Conservation (phyloP, 2,797 vertebrate genomes). For the Poeciliopsis paucimaculata region DNA sequence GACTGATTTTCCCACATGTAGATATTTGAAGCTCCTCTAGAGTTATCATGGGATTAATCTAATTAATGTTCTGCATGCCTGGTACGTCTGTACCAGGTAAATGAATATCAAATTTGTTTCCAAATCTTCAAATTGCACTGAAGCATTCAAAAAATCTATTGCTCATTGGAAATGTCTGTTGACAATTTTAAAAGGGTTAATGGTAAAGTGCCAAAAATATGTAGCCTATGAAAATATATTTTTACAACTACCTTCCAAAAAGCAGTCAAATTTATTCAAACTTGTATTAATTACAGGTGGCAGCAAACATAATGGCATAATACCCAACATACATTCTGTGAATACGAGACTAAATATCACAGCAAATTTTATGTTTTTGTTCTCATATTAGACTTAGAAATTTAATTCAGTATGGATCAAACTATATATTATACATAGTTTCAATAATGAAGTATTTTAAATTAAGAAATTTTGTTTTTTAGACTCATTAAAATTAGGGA, state of each 20-base stretch:
- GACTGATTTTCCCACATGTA: not conserved
- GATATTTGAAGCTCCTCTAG: too few species aligned
- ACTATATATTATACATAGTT: not conserved
- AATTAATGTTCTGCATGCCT: not conserved
- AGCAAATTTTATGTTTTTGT: too few species aligned
- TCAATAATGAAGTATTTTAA: not conserved
- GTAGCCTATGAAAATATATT: not conserved
- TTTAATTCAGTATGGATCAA: not conserved
- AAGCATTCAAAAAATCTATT: not conserved
- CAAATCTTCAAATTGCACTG: not conserved
- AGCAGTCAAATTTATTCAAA: not conserved
- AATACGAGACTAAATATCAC: not conserved
- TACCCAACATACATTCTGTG: not conserved
- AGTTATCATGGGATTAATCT: not conserved
- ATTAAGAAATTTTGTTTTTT: not conserved
- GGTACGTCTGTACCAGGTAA: not conserved
- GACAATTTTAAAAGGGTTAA: not conserved
- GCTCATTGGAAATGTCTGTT: not conserved
- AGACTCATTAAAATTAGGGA: not conserved
- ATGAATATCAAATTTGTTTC: not conserved
- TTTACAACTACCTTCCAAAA: not conserved
- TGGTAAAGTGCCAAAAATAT: not conserved
- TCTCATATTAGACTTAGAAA: not conserved
- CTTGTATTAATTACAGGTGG: too few species aligned
- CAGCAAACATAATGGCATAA: not conserved